Conservation (phyloP, 2,113 vertebrate species). For the Neolamprologus devosi region DNA sequence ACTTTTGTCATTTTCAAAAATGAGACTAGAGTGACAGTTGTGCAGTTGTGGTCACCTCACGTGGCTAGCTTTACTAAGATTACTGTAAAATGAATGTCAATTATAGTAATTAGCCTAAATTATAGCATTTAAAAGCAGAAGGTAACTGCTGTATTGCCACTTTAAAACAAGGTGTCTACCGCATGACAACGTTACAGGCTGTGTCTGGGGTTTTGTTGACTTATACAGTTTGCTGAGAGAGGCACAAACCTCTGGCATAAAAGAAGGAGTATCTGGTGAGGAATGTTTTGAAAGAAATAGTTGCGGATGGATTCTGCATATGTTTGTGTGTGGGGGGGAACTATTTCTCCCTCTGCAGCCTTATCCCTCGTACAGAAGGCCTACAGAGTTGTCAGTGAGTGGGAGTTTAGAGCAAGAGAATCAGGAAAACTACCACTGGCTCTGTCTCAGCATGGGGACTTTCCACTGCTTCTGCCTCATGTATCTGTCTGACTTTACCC, state of each 20-base stretch:
- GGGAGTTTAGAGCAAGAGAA: conserved; percentile 58
- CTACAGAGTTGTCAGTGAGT: conserved; percentile 60
- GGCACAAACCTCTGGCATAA: conserved; percentile 40
- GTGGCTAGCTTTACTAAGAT: background rate
- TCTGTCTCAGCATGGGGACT: conserved; percentile 80
- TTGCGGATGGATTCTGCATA: conserved; percentile 35
- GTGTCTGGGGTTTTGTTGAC: conserved; percentile 34
- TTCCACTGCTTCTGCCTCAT: conserved; percentile 76
- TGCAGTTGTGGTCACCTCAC: background rate
- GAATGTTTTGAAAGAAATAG: conserved; percentile 53
- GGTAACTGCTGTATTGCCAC: conserved; percentile 20
- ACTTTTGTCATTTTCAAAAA: background rate
- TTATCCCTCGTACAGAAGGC: conserved; percentile 31
- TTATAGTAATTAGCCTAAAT: conserved; percentile 11
- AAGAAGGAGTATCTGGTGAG: conserved; percentile 38
- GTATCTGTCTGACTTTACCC: conserved; percentile 38
- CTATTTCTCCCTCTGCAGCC: conserved; percentile 23
- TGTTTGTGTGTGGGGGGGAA: background rate
- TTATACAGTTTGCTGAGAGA: conserved; percentile 40
- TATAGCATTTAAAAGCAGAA: background rate
- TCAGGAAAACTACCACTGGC: conserved; percentile 84
- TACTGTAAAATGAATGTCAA: background rate
- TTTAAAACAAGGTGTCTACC: conserved; percentile 23
- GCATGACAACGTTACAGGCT: conserved; percentile 2
- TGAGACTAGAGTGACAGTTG: background rate